Evolutionary conservation across 2,797 vertebrate genomes (phyloP), one percentile per base, ranked within the genome.

Genomic region (Poecilia velifera): DNA sequence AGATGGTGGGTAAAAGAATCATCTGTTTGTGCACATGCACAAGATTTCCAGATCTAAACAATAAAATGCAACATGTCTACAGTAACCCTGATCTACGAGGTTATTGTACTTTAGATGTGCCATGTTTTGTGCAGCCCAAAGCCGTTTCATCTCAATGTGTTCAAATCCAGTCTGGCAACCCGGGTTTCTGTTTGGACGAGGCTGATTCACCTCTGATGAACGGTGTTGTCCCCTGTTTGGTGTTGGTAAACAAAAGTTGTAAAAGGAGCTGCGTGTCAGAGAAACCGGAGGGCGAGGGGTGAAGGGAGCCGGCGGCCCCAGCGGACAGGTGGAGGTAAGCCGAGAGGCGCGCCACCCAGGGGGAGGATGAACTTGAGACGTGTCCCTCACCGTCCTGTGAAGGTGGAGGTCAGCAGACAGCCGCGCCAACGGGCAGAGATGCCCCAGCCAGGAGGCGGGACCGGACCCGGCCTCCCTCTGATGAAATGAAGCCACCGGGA

Each of bases 281-380:
- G 90, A 87, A 70, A 88, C 88, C 80, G 87, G 82, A 90, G 93
- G 93, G 90, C 74, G 78, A 91, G 88, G 90, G 94, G 94, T 95
- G 92, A 94, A 90, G 90, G 89, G 87, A 89, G 91, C 93, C 77
- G 86, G 89, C 51, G 86, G 93, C 89, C 92, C 83, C 85, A 39
- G 87, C 22, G 82, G 94, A 95, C 96, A 96, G 96, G 95, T 96
- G 96, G 94, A 94, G 90, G 96, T 95, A 96, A 96, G 87, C 86
- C 87, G 95, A 96, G 95, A 94, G 86, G 84, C 75, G 36, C 95
- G 89, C 96, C 96, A 96, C 96, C 96, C 96, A 96, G 86, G 94
- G 90, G 92, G 92, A 95, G 80, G 89, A 94, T 96, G 96, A 96
- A 96, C 96, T 96, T 96, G 95, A 96, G 95, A 95, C 84, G 90